A percentile compares a stretch with the other conserved stretches of the same genome.
These are phyloP conservation scores for Larimichthys polyactis DNA, from an alignment of 2,113 vertebrate species.

Conservation along the genomic window DNA sequence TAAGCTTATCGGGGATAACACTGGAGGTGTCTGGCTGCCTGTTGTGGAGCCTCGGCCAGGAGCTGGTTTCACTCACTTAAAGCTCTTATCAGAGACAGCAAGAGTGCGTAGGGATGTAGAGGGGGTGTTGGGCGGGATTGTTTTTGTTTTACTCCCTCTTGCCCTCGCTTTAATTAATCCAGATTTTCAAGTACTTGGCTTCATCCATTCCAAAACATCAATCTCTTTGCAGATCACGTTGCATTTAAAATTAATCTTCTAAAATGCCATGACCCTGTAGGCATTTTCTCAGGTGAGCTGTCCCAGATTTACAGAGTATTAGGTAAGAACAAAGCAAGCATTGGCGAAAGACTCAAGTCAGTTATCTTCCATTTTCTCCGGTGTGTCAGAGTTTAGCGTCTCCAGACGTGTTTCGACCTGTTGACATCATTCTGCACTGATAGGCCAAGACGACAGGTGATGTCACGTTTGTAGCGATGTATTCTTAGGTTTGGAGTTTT, in stretches of 20 bases:
- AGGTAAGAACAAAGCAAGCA: neutral
- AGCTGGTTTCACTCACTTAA: slow-evolving; percentile 71
- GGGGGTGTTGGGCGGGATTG: slow-evolving; percentile 8
- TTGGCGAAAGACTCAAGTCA: neutral
- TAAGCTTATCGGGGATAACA: slow-evolving; percentile 69
- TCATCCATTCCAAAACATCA: neutral
- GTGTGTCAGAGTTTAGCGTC: slow-evolving; percentile 57
- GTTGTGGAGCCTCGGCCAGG: slow-evolving; percentile 44
- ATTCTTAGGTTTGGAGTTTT: slow-evolving; percentile 58
- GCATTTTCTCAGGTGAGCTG: neutral
- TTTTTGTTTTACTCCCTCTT: neutral
- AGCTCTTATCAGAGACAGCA: slow-evolving; percentile 61
- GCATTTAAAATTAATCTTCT: neutral
- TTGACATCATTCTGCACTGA: slow-evolving; percentile 37
- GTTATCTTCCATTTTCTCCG: slow-evolving; percentile 49
- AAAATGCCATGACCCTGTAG: neutral
- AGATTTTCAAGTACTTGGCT: neutral
- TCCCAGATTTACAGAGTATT: neutral
- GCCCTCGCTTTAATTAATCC: neutral
- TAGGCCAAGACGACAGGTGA: slow-evolving; percentile 65
- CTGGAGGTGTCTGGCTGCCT: slow-evolving; percentile 67
- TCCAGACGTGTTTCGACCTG: slow-evolving; percentile 66
- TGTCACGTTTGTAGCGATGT: slow-evolving; percentile 64
- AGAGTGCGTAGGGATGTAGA: neutral
- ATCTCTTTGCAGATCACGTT: neutral